Evolutionary conservation across 2,888 invertebrate species (phyloP), one percentile per base, ranked within the genome.

Genomic region (Exephanes ischioxanthus): DNA sequence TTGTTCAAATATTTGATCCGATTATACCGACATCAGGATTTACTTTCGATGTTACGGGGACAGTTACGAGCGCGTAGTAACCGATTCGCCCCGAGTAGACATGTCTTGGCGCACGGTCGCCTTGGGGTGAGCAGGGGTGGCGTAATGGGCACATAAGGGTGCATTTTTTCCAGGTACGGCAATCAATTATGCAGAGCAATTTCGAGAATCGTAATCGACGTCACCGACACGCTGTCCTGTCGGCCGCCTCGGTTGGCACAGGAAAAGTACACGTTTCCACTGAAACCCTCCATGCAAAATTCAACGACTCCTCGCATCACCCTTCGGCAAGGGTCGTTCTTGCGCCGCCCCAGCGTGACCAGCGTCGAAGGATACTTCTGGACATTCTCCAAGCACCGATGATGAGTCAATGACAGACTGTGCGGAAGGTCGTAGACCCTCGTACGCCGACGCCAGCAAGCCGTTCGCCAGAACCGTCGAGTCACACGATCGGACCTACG

Each of bases 111-210:
- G 66, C 51, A 5, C 5, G 66, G 0, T 26, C 7, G 22, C 51
- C 76, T 0, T 4, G 48, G 51, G 66, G 26, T 30, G n/a, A 30
- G 30, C 16, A 4, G 16, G 4, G 45, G 11, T 14, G 16, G 16
- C 19, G 51, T 58, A 71, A 81, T 66, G 53, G 51, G 19, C 66
- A 30, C 68, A 37, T 63, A 55, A 67, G 75, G 70, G 76, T 66
- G 72, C 77, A 83, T 86, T 86, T 83, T 11, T 86, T 83, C 85
- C 77, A 83, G 73, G 77, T 86, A 86, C n/a, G 33, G 72, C 68
- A 83, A 78, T 86, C 80, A 86, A 86, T 83, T 83, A 86, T 86
- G 85, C 80, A 86, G 41, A 53, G 77, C 68, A 68, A 67, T 86
- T 80, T 79, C 72, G n/a, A 77, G 85, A 86, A 86, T 86, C 85